These are phyloP conservation scores for Podocnemis expansa DNA, from an alignment of 2,113 vertebrate genomes.

Conservation along the genomic window DNA sequence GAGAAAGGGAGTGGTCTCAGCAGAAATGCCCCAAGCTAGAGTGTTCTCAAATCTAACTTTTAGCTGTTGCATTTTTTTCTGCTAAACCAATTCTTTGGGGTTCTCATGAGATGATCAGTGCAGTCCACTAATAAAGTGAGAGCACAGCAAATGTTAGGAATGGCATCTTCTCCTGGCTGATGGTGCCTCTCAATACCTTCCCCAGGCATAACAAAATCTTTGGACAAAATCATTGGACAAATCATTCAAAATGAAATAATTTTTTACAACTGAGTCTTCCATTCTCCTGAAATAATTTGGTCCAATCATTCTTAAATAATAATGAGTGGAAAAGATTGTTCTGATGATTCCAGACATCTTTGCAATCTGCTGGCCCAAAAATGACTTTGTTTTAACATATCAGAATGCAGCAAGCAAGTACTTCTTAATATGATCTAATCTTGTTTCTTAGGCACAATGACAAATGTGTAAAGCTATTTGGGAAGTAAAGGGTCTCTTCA, in stretches of 20 bases:
- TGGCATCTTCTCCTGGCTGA: conserved; percentile 5
- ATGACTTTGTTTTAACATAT: conserved; percentile 5
- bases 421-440: conserved; percentile 1
- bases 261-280: not conserved
- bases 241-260: not conserved
- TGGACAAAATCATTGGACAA: not conserved
- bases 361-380: not conserved
- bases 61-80: conserved; percentile 24
- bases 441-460: conserved; percentile 14
- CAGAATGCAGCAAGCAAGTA: not conserved
- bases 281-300: not conserved
- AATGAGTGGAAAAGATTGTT: not conserved
- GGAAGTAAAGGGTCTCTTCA: not conserved
- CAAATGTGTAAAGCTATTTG: conserved; percentile 54
- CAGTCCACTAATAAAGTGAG: conserved; percentile 5
- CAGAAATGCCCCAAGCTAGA: conserved; percentile 21
- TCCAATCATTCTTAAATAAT: not conserved
- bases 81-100: not conserved
- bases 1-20: not conserved
- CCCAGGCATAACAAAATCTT: not conserved
- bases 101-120: conserved; percentile 4
- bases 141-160: conserved; percentile 3
- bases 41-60: conserved; percentile 32
- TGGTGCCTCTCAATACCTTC: not conserved
- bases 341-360: not conserved